These are phyloP conservation scores for Catharus fuscescens DNA, from an alignment of 2,113 vertebrate genomes.

Conservation along the genomic window DNA sequence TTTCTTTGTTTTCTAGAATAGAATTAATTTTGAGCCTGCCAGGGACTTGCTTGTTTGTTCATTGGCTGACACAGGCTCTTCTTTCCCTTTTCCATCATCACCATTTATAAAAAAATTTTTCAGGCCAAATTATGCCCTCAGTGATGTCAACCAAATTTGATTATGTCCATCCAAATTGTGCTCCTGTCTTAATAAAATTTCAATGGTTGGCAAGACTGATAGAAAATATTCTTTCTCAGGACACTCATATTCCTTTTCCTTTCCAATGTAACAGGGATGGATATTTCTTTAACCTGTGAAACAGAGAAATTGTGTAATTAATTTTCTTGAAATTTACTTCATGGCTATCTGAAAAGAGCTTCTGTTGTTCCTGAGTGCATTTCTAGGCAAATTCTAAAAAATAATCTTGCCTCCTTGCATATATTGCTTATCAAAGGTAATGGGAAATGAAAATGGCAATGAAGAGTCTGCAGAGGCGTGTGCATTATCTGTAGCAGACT, in stretches of 20 bases:
- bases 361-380: neutral
- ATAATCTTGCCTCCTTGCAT: neutral
- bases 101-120: neutral
- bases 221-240: neutral
- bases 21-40: neutral
- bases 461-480: rapidly evolving
- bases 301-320: neutral
- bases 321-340: neutral
- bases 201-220: neutral
- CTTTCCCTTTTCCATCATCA: neutral
- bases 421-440: neutral
- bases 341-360: neutral
- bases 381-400: slow-evolving; percentile 3
- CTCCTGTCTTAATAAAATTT: neutral
- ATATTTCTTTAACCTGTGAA: neutral
- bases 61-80: neutral
- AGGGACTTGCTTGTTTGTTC: neutral
- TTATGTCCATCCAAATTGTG: neutral
- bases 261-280: neutral
- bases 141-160: neutral
- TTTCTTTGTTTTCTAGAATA: slow-evolving; percentile 15
- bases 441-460: neutral
- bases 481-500: neutral
- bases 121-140: neutral
- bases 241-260: neutral